Base-by-base conservation (phyloP, 2,888 invertebrate species). In the Labia minor region DNA sequence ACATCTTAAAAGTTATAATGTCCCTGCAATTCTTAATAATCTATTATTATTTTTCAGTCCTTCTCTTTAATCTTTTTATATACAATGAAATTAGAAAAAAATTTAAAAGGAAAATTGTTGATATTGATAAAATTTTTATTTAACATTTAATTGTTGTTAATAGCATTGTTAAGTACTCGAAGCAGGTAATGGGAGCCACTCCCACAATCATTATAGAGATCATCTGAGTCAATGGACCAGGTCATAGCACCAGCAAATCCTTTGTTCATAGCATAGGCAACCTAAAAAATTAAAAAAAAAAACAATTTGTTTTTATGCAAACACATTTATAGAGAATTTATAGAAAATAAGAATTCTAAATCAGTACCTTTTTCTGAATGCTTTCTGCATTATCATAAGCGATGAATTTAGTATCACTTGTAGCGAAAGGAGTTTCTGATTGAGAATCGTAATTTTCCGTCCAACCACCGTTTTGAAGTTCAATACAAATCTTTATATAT, bases 171-270 rank as follows among this genome's bases (percentile, higher is more conserved):
- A 16, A 49, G 49, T 8, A 14, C 49, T 10, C 14, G 14, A 11
- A 49, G 49, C 3, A 49, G 49, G 49, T 4, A 16, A 49, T 49
- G 4, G 2, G 49, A 4, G 0, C 68, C 65, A 33, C 21, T 68
- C 65, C 70, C 71, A 69, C 92, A 92, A 64, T 81, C 82, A 0
- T 91, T 91, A 19, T 79, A 80, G 76, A 92, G 92, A 77, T 93
- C 93, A 71, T 94, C 93, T 0, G 91, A 93, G 75, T 93, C 93
- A 37, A 92, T 84, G 49, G 91, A 90, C 93, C 93, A 93, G 4
- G 92, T 85, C 92, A 93, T 92, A 0, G 88, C 83, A 1, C 93
- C 93, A 0, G 86, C 90, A 0, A 94, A 77, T 1, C 82, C 81
- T 71, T 84, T 81, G 69, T 82, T 81, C 74, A 86, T 80, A 0